Evolutionary conservation across 2,888 invertebrate genomes (phyloP), one percentile per base, ranked within the genome.

Genomic region (Galerucella calmariensis): DNA sequence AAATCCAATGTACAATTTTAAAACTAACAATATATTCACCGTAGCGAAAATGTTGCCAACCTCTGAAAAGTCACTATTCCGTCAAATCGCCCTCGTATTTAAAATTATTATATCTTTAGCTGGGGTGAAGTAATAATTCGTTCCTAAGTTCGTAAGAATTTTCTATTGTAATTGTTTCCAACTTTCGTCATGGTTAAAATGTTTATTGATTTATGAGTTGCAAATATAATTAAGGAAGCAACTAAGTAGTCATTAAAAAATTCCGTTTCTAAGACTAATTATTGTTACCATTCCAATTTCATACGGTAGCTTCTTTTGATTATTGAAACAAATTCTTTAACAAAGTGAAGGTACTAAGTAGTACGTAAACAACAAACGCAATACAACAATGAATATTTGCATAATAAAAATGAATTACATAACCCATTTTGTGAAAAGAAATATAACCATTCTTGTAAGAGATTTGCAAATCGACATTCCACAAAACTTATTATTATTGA

Each of bases 351-450:
- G 76, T 78, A 80, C 76, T 79, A 81, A 80, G 79, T 81, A 82
- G 80, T 78, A 79, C 81, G 80, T 82, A 81, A 80, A 80, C 78
- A 82, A 81, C 79, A 80, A 79, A 76, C 77, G 77, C 79, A 80
- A 80, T 81, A 79, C 80, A 80, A 81, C 81, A 83, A 83, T 81
- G 69, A 79, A 71, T 76, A 81, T 83, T 83, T 82, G 82, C 83
- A 83, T 83, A 82, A 82, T 79, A 81, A 81, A 78, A 75, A 80
- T 79, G 76, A 74, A 76, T 82, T 82, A 78, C 82, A 81, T 81
- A 82, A 80, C 79, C 81, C 79, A 82, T 82, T 81, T 72, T 77
- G 77, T 77, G 77, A 80, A 79, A 76, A 75, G 75, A 74, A 78
- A 79, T 77, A 79, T 81, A 81, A 78, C 79, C 79, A 80, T 78